Base-by-base conservation (phyloP, 2,797 vertebrate species). In the Numenius phaeopus region DNA sequence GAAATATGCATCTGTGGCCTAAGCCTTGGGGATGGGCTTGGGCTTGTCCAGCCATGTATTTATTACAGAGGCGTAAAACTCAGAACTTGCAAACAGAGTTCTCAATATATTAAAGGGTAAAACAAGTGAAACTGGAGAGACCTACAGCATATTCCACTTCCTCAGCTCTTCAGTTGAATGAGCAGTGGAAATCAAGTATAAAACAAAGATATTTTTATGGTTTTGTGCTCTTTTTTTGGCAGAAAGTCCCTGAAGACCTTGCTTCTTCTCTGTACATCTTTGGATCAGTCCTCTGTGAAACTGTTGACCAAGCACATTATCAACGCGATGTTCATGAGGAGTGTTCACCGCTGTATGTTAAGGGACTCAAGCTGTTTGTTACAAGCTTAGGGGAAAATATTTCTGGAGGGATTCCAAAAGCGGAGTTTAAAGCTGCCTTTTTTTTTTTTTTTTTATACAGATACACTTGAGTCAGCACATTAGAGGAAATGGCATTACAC, bases 361-460 rank as follows among this genome's bases (percentile, higher is more conserved):
- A 81, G 47, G 50, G 72, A 66, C 27, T 85, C 66, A 66, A 97
- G 73, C 72, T 97, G 75, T 79, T 89, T 89, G 9, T 69, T 80
- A 66, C 14, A 86, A 93, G 71, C n/a, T 91, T 82, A 81, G 71
- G 67, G 72, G 46, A 87, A 95, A 95, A 87, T 83, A 90, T 84
- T 86, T 37, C 50, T 97, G 91, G 83, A 82, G 54, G 12, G 42
- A 55, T 72, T 90, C 81, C 96, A 97, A 91, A 40, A 89, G 42
- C 4, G 75, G 19, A 9, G 24, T 30, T 91, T 32, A 39, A 14
- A 50, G 26, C 14, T 50, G 14, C 14, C 8, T 50, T 50, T 16
- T 49, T 24, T 49, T 47, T 49, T 47, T 44, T 49, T 8, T 67
- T 58, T 34, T 17, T 22, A 54, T 40, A 49, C n/a, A 94, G 58